Percentiles rank a stretch among this genome's conserved stretches.
Evolutionary conservation across 2,888 invertebrate genomes (phyloP).

Genomic region (Drosophila fulvimacula): DNA sequence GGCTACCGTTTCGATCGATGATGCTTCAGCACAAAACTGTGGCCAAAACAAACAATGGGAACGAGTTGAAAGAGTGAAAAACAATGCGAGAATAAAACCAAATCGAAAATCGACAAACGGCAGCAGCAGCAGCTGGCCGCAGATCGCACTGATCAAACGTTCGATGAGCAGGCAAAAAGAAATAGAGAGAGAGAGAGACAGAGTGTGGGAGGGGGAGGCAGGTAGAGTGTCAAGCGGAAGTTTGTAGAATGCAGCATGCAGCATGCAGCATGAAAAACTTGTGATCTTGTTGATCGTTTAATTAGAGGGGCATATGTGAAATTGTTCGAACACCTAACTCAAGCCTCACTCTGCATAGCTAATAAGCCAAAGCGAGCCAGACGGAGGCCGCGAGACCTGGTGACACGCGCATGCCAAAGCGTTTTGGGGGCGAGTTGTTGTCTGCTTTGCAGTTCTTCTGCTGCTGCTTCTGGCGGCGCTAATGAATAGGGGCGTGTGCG

Average conservation of each 20-base stretch:
- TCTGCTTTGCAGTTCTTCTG: background rate
- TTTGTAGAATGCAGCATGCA: constrained; percentile 27
- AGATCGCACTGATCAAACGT: constrained; percentile 33
- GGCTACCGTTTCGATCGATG: constrained; percentile 50
- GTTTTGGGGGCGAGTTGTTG: constrained; percentile 45
- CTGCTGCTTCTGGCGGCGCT: constrained; percentile 58
- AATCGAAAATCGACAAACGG: constrained; percentile 33
- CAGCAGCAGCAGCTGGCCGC: constrained; percentile 40
- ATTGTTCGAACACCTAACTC: constrained; percentile 82
- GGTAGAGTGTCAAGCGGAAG: constrained; percentile 60
- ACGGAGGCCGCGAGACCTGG: constrained; percentile 1
- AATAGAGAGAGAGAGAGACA: background rate
- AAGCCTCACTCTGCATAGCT: constrained; percentile 70
- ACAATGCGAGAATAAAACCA: constrained; percentile 49
- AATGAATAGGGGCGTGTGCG: constrained; percentile 80
- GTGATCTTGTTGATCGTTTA: constrained; percentile 83
- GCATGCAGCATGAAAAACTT: constrained; percentile 70
- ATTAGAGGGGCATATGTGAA: constrained; percentile 83
- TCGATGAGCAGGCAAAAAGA: constrained; percentile 35
- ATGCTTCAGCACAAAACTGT: constrained; percentile 51
- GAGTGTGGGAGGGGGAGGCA: background rate
- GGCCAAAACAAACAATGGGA: constrained; percentile 52
- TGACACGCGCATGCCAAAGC: constrained; percentile 62
- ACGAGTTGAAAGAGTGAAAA: constrained; percentile 67
- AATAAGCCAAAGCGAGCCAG: constrained; percentile 57